Evolutionary conservation across 2,797 vertebrate genomes (phyloP), one percentile per base, ranked within the genome.

Genomic region (Aerospiza tachiro): DNA sequence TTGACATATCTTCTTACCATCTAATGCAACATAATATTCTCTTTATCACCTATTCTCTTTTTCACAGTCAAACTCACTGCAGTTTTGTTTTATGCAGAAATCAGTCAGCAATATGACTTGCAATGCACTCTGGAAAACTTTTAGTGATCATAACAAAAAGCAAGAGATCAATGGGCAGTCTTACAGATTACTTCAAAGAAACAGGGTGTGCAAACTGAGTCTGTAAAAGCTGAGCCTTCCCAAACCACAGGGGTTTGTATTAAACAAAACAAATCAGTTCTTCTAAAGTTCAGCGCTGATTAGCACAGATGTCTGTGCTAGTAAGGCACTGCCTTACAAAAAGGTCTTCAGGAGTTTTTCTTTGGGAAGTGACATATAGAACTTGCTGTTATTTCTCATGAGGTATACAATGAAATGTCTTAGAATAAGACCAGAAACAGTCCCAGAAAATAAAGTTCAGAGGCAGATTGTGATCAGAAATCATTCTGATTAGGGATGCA

Each of bases 21-120:
- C 79, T 95, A 82, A 94, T 86, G 33, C 78, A 92, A 73, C 80
- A 70, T 72, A 89, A 80, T 91, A 94, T 93, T 87, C 93, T 86
- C 82, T 92, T 96, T 85, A 92, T 95, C 81, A 90, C 59, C 73
- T 56, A 90, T 89, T 94, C 89, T 81, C 93, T 96, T 97, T 97
- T 29, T 71, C 86, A 47, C 61, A 66, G 75, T 3, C 7, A 31
- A 72, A 44, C 68, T 91, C 22, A 1, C 31, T 74, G 62, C 49
- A 15, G 88, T 61, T 90, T 50, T 95, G 61, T 95, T 86, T 93
- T 63, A 91, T 95, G 70, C 85, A 96, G 92, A 94, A 96, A 92
- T 59, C 89, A 95, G 40, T 63, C 80, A 81, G 52, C 49, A 63
- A 28, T 15, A 49, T 21, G 44, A 91, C 63, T 82, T 22, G 31